Evolutionary conservation across 2,888 invertebrate species (phyloP).

Genomic region (Podabrus alpinus): DNA sequence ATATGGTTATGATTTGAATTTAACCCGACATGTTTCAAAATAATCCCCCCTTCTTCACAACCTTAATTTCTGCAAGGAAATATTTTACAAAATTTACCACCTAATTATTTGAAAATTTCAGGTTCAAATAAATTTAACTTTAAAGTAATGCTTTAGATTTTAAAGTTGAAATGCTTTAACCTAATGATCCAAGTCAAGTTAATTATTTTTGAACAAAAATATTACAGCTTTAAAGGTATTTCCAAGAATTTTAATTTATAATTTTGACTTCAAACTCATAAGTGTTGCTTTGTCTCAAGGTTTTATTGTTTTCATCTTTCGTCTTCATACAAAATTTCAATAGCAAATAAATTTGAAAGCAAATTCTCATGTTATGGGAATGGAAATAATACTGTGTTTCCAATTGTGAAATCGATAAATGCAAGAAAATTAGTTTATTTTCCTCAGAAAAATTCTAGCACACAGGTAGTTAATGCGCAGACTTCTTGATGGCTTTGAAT

Average conservation of each 20-base stretch:
- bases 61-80: too few species aligned
- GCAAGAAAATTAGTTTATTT: background rate
- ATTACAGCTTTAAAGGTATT: background rate
- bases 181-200: background rate
- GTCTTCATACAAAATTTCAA: background rate
- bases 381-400: background rate
- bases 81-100: too few species aligned
- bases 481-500: background rate
- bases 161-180: background rate
- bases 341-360: background rate
- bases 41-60: too few species aligned
- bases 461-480: background rate
- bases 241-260: background rate
- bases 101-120: too few species aligned
- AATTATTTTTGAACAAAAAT: background rate
- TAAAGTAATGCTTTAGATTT: background rate
- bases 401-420: background rate
- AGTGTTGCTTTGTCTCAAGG: background rate
- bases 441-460: background rate
- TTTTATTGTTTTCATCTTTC: background rate
- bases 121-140: background rate
- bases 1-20: too few species aligned
- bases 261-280: background rate
- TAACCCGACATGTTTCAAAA: too few species aligned
- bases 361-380: background rate